phyloP scores from a whole-genome alignment of 2,888 invertebrate genomes.

The Spisula solida region DNA sequence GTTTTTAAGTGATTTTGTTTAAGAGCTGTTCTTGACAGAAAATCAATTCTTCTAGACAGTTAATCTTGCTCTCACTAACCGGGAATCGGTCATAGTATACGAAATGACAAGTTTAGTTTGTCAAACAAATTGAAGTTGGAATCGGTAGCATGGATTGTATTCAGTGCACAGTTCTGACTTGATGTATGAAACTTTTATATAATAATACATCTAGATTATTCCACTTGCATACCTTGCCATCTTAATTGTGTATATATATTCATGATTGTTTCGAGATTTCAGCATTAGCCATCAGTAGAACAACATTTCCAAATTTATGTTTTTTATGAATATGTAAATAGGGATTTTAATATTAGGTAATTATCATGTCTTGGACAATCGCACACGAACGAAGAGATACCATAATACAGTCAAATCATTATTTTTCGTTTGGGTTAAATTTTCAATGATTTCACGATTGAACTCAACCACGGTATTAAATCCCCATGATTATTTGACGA shows the following conservation, averaged over 20 bases:
- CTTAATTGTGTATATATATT: too few relatives aligned
- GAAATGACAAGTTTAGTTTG: neutral
- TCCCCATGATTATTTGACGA: too few relatives aligned
- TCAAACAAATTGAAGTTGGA: neutral
- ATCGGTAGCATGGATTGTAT: neutral
- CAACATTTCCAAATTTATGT: neutral
- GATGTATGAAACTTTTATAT: neutral
- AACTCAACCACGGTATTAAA: too few relatives aligned
- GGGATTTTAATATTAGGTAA: too few relatives aligned
- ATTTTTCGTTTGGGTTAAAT: too few relatives aligned
- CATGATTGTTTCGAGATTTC: too few relatives aligned
- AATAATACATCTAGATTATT: neutral
- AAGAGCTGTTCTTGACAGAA: neutral
- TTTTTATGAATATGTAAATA: too few relatives aligned
- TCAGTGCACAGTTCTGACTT: neutral
- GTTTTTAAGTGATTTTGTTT: constrained; percentile 8
- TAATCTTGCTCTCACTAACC: neutral
- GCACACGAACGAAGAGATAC: too few relatives aligned
- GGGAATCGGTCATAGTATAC: neutral
- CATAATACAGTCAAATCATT: too few relatives aligned
- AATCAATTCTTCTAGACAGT: neutral
- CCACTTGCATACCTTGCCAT: neutral
- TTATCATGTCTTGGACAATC: too few relatives aligned
- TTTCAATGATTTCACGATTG: too few relatives aligned
- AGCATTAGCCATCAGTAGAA: too few relatives aligned